These are phyloP conservation scores for Nephrotoma guestfalica DNA, from an alignment of 2,888 invertebrate genomes.

Conservation along the genomic window DNA sequence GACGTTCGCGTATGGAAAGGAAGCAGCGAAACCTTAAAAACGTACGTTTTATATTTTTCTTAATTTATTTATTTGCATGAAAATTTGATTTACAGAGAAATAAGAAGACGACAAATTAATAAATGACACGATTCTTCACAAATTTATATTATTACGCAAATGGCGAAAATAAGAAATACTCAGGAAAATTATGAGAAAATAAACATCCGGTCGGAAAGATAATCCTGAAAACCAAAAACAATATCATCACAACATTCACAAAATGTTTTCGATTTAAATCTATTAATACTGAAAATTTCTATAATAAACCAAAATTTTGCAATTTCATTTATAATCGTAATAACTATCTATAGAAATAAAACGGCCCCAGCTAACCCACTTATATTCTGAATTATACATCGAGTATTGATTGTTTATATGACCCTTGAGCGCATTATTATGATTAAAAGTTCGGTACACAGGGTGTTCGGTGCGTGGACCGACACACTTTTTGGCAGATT, in stretches of 20 bases:
- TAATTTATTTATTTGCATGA: neutral
- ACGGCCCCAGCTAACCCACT: too few species aligned
- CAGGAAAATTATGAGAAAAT: neutral
- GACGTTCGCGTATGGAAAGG: neutral
- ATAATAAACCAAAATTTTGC: too few species aligned
- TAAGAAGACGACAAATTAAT: neutral
- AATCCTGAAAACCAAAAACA: neutral
- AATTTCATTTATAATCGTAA: too few species aligned
- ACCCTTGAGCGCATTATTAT: too few species aligned
- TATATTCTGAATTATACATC: too few species aligned
- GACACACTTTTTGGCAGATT: too few species aligned
- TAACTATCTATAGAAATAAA: too few species aligned
- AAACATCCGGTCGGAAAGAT: neutral
- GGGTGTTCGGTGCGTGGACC: too few species aligned
- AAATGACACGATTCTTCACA: neutral
- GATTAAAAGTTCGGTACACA: too few species aligned
- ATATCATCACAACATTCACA: neutral
- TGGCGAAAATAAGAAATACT: neutral
- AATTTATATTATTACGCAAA: too few species aligned
- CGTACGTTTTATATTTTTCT: neutral
- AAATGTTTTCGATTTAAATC: neutral
- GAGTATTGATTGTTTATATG: too few species aligned
- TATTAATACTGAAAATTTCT: too few species aligned
- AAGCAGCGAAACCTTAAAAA: neutral
- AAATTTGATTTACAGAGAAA: neutral